Evolutionary conservation across 2,797 vertebrate genomes (phyloP).

Genomic region (Vultur gryphus): DNA sequence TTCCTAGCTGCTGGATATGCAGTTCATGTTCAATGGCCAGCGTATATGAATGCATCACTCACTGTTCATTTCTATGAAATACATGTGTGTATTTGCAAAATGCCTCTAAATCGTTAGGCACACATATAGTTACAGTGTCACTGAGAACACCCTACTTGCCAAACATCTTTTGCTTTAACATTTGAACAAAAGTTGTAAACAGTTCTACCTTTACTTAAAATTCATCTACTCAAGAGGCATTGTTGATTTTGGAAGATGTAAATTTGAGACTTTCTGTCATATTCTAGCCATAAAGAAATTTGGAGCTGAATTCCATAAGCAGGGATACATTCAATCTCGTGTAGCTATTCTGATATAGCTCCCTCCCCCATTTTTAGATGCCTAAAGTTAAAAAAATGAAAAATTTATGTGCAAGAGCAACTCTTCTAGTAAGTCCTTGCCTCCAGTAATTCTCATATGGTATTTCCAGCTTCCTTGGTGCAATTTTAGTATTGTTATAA

Average conservation of each 20-base stretch:
- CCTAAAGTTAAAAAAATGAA: neutral
- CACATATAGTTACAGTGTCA: neutral
- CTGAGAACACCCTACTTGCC: neutral
- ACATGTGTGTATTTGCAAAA: neutral
- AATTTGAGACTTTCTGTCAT: neutral
- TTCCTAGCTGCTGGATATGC: neutral
- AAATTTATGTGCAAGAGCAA: neutral
- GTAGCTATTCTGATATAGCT: neutral
- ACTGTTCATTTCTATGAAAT: neutral
- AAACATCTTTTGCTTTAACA: neutral
- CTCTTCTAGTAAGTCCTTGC: neutral
- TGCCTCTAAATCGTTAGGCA: neutral
- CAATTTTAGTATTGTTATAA: neutral
- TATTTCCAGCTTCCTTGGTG: neutral
- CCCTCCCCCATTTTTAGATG: neutral
- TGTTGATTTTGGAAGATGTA: neutral
- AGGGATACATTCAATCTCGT: neutral
- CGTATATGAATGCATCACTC: neutral
- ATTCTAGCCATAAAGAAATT: neutral
- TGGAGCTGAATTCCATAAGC: neutral
- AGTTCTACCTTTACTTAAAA: neutral
- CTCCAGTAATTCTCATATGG: neutral
- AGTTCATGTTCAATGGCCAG: fast-evolving
- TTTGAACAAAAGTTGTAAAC: neutral
- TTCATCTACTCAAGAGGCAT: neutral